Base-by-base conservation (phyloP, 2,113 vertebrate species). In the Noturus placidus region DNA sequence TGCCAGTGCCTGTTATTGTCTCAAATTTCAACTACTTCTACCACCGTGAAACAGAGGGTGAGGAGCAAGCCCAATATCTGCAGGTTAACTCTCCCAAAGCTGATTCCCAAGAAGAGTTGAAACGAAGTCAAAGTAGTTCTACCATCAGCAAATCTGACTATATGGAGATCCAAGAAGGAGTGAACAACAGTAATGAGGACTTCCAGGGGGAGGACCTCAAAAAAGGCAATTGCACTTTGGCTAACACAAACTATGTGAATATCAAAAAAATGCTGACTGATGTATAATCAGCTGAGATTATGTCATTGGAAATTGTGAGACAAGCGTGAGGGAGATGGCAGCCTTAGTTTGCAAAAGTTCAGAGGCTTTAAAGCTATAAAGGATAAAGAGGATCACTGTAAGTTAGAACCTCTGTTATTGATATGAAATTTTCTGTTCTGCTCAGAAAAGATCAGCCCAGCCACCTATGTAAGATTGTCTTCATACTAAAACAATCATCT, bases 11-110 rank as follows among this genome's bases (percentile, higher is more conserved):
- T 50, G 98, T 99, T 93, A 99, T 99, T 85, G 98, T 99, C 88
- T 99, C 98, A 93, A 99, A 99, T 95, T 99, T 99, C 95, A 99
- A 99, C 93, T 99, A 99, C 95, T 99, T 99, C 96, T 99, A 99
- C 93, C 98, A 99, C 93, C 97, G 98, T 82, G 98, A 99, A 96
- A 99, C 98, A 0, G 98, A 99, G 94, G 98, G 98, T 69, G 98
- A 99, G 92, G 98, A 99, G 82, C 98, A 99, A 94, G 98, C 98
- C 77, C 98, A 98, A 91, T 99, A 98, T 92, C 94, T 99, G 91
- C 97, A 99, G 95, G 97, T 97, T 91, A 98, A 95, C 91, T 97
- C 96, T 90, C 93, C 97, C 94, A 99, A 98, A 95, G 94, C 96
- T 80, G 97, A 98, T 72, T 99, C 98, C 89, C 96, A 96, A 83